Conservation (phyloP, 1,140 invertebrate genomes). For the Drosophila busckii region DNA sequence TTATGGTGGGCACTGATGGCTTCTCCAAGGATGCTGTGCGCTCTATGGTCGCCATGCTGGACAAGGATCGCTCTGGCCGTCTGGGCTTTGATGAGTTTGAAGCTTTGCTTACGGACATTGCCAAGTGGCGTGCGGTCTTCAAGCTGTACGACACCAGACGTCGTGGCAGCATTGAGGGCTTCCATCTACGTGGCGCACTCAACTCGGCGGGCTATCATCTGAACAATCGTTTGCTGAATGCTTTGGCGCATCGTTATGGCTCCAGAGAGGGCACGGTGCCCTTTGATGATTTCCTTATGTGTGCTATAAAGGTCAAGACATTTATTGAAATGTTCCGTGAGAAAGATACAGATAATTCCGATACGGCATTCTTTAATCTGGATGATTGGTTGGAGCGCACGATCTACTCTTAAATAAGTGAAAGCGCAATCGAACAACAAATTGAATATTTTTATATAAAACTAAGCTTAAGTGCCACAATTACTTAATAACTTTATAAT, state of each 20-base stretch:
- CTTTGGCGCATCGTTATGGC: slow-evolving; percentile 93
- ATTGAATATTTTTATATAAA: slow-evolving; percentile 45
- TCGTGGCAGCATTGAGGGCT: slow-evolving; percentile 89
- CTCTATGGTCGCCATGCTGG: slow-evolving; percentile 97
- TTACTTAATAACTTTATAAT: slow-evolving; percentile 47
- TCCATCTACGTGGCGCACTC: slow-evolving; percentile 91
- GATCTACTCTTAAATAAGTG: slow-evolving; percentile 81
- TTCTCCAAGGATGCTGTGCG: slow-evolving; percentile 95
- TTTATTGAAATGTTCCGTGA: slow-evolving; percentile 94
- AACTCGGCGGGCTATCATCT: slow-evolving; percentile 93
- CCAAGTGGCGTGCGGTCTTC: slow-evolving; percentile 94
- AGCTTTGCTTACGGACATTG: slow-evolving; percentile 90
- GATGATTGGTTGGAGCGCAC: slow-evolving; percentile 94
- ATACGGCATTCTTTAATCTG: slow-evolving; percentile 88
- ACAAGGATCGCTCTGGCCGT: slow-evolving; percentile 94
- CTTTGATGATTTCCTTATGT: slow-evolving; percentile 97
- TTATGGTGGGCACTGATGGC: slow-evolving; percentile 81
- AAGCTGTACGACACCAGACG: slow-evolving; percentile 91
- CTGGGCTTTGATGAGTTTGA: slow-evolving; percentile 97
- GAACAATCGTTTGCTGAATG: slow-evolving; percentile 93
- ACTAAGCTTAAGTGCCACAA: slow-evolving; percentile 63
- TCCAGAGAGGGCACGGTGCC: slow-evolving; percentile 89
- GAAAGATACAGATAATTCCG: slow-evolving; percentile 84
- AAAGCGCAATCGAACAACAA: slow-evolving; percentile 4
- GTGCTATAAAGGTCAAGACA: slow-evolving; percentile 93